A percentile compares a stretch with the other conserved stretches of the same genome.
Conservation (phyloP, 1,140 invertebrate species). For the Cyclina sinensis region DNA sequence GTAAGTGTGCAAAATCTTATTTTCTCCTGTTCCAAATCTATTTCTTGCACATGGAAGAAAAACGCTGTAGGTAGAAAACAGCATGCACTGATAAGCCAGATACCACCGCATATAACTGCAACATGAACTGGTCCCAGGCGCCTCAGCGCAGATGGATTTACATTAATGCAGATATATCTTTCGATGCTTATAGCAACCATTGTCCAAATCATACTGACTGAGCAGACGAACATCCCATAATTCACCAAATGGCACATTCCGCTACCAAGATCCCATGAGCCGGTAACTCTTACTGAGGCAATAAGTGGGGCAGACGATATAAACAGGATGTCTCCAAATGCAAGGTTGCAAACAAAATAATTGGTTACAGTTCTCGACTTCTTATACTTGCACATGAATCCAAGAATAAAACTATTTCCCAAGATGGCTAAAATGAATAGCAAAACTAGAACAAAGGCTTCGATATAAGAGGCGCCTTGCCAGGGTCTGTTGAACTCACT, state of each 20-base stretch:
- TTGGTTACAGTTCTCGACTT: slow-evolving; percentile 76
- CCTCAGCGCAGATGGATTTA: not conserved
- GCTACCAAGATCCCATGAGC: slow-evolving; percentile 77
- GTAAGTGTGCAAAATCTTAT: slow-evolving; percentile 78
- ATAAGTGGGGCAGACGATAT: slow-evolving; percentile 75
- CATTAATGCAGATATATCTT: slow-evolving; percentile 72
- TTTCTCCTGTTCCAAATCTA: slow-evolving; percentile 58
- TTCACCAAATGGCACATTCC: slow-evolving; percentile 75
- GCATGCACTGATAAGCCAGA: slow-evolving; percentile 77
- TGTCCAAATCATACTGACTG: slow-evolving; percentile 80
- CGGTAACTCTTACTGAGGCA: slow-evolving; percentile 73
- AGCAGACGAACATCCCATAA: slow-evolving; percentile 75
- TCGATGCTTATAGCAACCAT: slow-evolving; percentile 84
- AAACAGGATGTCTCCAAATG: slow-evolving; percentile 79
- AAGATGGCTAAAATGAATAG: slow-evolving; percentile 82
- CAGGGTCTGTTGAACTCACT: slow-evolving; percentile 79
- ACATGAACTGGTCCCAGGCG: slow-evolving; percentile 57
- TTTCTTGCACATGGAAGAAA: slow-evolving; percentile 75
- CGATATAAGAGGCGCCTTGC: slow-evolving; percentile 69
- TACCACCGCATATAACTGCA: slow-evolving; percentile 64
- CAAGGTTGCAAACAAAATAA: slow-evolving; percentile 80
- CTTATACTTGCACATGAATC: slow-evolving; percentile 71
- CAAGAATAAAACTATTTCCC: slow-evolving; percentile 75
- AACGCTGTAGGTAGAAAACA: slow-evolving; percentile 73
- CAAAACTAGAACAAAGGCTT: slow-evolving; percentile 71